Conservation (phyloP, 2,888 invertebrate species). For the Hecatera dysodea region DNA sequence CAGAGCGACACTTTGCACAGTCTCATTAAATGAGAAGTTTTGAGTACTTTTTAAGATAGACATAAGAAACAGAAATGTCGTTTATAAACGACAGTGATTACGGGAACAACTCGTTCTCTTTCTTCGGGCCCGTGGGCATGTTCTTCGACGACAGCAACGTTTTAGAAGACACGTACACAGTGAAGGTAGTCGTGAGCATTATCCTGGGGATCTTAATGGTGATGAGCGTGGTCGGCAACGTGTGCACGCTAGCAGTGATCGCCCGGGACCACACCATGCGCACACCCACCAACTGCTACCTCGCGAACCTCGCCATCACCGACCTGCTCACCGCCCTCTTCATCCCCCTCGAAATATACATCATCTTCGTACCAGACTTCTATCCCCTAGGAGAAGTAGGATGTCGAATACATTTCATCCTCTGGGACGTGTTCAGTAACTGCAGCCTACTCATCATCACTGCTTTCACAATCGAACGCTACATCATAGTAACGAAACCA, state of each 20-base stretch:
- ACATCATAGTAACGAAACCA: constrained; percentile 96
- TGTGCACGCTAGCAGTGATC: constrained; percentile 95
- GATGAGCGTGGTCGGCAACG: constrained; percentile 93
- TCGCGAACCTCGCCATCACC: constrained; percentile 94
- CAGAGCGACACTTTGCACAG: constrained; percentile 62
- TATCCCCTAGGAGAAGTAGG: constrained; percentile 95
- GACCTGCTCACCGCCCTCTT: constrained; percentile 93
- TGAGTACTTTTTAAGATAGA: neutral
- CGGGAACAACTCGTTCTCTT: constrained; percentile 78
- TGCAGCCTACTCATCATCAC: constrained; percentile 96
- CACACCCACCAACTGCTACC: constrained; percentile 95
- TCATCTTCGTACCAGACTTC: constrained; percentile 94
- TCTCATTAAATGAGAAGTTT: neutral
- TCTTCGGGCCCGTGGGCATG: constrained; percentile 81
- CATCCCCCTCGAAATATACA: constrained; percentile 95
- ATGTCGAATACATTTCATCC: constrained; percentile 93
- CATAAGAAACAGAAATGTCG: constrained; percentile 44
- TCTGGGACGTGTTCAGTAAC: constrained; percentile 95
- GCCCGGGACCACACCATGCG: constrained; percentile 94
- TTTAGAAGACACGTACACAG: constrained; percentile 78
- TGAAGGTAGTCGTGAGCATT: constrained; percentile 88
- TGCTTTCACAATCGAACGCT: constrained; percentile 96
- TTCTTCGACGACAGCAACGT: constrained; percentile 70
- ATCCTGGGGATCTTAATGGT: constrained; percentile 92
- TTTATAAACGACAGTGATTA: constrained; percentile 68